phyloP scores from a whole-genome alignment of 2,113 vertebrate species.

The Cyphomyrus plagiostoma region DNA sequence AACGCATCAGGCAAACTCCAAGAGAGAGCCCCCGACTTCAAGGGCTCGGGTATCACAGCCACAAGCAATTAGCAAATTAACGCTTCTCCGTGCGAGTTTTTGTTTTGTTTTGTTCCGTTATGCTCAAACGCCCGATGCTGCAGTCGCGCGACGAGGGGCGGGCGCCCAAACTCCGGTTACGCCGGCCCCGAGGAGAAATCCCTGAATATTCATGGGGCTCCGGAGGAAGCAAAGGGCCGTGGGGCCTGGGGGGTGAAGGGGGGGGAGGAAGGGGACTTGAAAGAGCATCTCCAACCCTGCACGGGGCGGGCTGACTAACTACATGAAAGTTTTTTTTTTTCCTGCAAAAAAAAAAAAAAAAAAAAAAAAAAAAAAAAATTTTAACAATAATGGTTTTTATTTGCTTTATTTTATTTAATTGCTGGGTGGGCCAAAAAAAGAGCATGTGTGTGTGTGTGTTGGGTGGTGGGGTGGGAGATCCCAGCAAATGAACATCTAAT shows the following conservation, averaged over 20 bases:
- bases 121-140: neutral
- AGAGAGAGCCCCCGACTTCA: constrained; percentile 9
- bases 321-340: constrained; percentile 64
- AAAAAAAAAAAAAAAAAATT: constrained; percentile 74
- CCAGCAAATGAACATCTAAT: constrained; percentile 54
- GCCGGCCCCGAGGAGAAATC: constrained; percentile 60
- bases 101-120: neutral
- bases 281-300: constrained; percentile 63
- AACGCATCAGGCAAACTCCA: constrained; percentile 28
- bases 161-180: constrained; percentile 53
- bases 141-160: constrained; percentile 39
- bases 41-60: constrained; percentile 39
- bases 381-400: constrained; percentile 69
- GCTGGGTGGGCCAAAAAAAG: constrained; percentile 9
- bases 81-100: constrained; percentile 1
- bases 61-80: constrained; percentile 49
- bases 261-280: constrained; percentile 51
- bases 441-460: constrained; percentile 31
- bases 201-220: constrained; percentile 70
- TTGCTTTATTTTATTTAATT: constrained; percentile 54
- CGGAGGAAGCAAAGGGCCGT: constrained; percentile 57
- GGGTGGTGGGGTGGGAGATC: constrained; percentile 40
- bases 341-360: constrained; percentile 69
- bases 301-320: constrained; percentile 63
- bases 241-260: constrained; percentile 56